Base-by-base conservation (phyloP, 1,140 invertebrate genomes). In the Ladona fulva region DNA sequence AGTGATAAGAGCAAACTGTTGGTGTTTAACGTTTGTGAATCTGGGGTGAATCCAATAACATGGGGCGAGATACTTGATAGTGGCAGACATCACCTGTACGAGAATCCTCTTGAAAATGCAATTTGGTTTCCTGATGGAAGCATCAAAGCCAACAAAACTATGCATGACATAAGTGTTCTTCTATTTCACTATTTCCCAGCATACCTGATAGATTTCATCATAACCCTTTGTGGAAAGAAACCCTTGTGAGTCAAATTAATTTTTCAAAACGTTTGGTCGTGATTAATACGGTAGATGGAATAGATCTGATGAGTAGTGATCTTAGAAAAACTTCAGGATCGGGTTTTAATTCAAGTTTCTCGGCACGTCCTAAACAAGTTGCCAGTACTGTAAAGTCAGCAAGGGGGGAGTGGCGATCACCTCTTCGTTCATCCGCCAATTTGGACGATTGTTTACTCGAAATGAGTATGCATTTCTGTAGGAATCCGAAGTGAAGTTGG, bases 121-220 rank as follows among this genome's bases (percentile, higher is more conserved):
- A 83, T 95, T 0, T 95, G 93, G 93, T 95, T 94, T 86, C 94
- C 94, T 0, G 90, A 90, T 24, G 93, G 93, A 16, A 89, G 88
- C 7, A 87, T 94, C 29, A 95, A 93, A 80, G 87, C 88, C 10
- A 92, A 87, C 73, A 89, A 90, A 81, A 81, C 91, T 0, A 83
- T 90, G 75, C 93, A 95, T 82, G 84, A 88, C 79, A 79, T 95
- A 0, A 87, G 89, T 24, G 88, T 91, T 0, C 87, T 94, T 42
- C 89, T 95, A 74, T 89, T 93, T 8, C 94, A 96, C 80, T 85
- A 90, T n/a, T 81, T 96, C 25, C 94, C 94, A 0, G 94, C 94
- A 0, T 95, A 95, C 82, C 82, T 94, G 11, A 86, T 95, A 19
- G 95, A 96, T 81, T 84, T 89, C 8, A 78, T 93, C 19, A 83